phyloP scores from a whole-genome alignment of 2,888 invertebrate genomes.

The Orthosia cruda region DNA sequence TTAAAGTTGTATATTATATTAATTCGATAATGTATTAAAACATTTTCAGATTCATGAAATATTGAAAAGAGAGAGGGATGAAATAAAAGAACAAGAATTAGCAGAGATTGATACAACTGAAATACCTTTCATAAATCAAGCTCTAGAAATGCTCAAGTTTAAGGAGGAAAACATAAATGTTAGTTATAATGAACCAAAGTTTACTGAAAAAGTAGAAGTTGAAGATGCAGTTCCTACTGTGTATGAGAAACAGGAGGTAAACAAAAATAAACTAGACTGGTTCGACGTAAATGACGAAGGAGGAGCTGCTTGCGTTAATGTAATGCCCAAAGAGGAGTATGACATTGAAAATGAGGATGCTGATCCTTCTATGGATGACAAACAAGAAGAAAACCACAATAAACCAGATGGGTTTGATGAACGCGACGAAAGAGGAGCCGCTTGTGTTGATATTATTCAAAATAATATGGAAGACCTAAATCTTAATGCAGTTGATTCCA shows the following conservation, averaged over 20 bases:
- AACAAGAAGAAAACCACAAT: conserved; percentile 79
- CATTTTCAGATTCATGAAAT: conserved; percentile 93
- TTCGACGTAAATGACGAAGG: conserved; percentile 87
- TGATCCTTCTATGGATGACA: conserved; percentile 79
- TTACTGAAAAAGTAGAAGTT: conserved; percentile 64
- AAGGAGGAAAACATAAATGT: conserved; percentile 86
- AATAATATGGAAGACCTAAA: conserved; percentile 78
- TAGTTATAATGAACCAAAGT: conserved; percentile 71
- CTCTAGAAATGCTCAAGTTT: conserved; percentile 93
- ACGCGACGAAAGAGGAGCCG: conserved; percentile 84
- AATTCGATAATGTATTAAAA: not conserved
- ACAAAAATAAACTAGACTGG: conserved; percentile 86
- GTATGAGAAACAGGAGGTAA: conserved; percentile 82
- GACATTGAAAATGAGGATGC: conserved; percentile 61
- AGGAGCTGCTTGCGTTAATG: conserved; percentile 81
- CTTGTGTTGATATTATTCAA: conserved; percentile 79
- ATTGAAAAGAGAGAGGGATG: conserved; percentile 94
- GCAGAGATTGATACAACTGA: conserved; percentile 95
- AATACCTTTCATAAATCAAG: conserved; percentile 96
- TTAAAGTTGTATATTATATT: not conserved
- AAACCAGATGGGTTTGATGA: conserved; percentile 89
- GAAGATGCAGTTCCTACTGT: conserved; percentile 76
- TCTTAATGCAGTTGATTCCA: conserved; percentile 73
- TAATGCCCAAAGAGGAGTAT: conserved; percentile 54
- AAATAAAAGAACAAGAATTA: conserved; percentile 93